A percentile compares a stretch with the other conserved stretches of the same genome.
These are phyloP conservation scores for Hirtodrosophila duncani DNA, from an alignment of 2,888 invertebrate genomes.

Conservation along the genomic window DNA sequence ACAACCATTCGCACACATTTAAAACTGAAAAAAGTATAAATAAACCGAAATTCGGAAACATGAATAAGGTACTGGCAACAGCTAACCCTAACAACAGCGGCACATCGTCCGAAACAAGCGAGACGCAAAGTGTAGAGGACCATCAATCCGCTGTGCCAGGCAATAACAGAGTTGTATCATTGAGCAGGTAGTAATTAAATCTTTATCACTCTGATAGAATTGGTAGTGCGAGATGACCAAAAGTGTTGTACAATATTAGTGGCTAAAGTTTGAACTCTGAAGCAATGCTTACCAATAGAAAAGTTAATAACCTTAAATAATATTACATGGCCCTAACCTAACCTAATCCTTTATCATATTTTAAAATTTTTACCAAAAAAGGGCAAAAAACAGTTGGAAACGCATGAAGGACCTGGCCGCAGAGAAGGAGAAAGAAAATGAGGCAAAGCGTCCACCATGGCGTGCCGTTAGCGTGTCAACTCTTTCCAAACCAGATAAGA, in stretches of 20 bases:
- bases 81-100: conserved; percentile 65
- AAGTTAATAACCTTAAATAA: neutral
- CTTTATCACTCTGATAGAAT: no score
- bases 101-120: conserved; percentile 76
- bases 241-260: no score
- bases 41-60: conserved; percentile 32
- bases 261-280: no score
- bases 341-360: neutral
- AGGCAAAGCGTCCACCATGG: conserved; percentile 77
- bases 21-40: conserved; percentile 40
- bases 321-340: no score
- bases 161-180: conserved; percentile 38
- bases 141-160: conserved; percentile 24
- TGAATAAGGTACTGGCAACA: conserved; percentile 40
- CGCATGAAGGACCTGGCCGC: conserved; percentile 73
- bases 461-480: conserved; percentile 76
- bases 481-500: conserved; percentile 76
- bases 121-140: conserved; percentile 75
- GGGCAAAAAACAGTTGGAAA: conserved; percentile 74
- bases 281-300: neutral
- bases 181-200: conserved; percentile 55
- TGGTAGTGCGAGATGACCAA: no score
- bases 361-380: conserved; percentile 19
- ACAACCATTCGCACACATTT: conserved; percentile 28
- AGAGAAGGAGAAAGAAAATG: conserved; percentile 65